These are phyloP conservation scores for Drosophila mimica DNA, from an alignment of 2,888 invertebrate genomes.

Conservation along the genomic window DNA sequence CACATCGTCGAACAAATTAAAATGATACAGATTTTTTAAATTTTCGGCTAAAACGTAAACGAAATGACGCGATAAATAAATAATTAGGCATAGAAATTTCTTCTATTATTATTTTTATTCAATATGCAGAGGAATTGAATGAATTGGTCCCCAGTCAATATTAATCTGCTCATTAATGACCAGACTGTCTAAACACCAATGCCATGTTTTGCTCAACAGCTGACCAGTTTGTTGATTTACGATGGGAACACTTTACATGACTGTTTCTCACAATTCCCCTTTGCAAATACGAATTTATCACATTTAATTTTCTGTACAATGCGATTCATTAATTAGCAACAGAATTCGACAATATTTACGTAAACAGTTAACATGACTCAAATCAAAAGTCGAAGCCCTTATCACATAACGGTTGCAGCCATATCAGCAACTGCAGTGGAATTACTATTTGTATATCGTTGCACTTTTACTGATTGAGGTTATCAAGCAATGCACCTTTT, in stretches of 20 bases:
- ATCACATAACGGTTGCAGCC: background rate
- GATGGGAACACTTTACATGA: conserved; percentile 30
- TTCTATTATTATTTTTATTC: background rate
- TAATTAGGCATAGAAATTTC: background rate
- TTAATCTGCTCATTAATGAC: background rate
- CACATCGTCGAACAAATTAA: background rate
- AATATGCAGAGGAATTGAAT: background rate
- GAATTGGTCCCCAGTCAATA: background rate
- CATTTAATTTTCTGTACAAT: conserved; percentile 17
- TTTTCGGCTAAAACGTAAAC: too few relatives aligned
- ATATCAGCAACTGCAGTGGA: background rate
- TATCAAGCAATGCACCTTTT: background rate
- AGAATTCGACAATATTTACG: background rate
- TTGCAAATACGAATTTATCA: conserved; percentile 20
- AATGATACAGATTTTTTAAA: background rate
- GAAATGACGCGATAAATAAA: too few relatives aligned
- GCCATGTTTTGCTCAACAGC: conserved; percentile 18
- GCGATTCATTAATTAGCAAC: conserved; percentile 13
- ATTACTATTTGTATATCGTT: background rate
- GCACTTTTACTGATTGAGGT: background rate
- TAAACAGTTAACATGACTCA: background rate
- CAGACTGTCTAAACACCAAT: background rate
- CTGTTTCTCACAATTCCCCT: conserved; percentile 42
- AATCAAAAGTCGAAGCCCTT: background rate
- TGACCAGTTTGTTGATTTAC: conserved; percentile 20